A percentile compares a stretch with the other conserved stretches of the same genome.
Evolutionary conservation across 2,888 invertebrate genomes (phyloP).

Genomic region (Thecophora atra): DNA sequence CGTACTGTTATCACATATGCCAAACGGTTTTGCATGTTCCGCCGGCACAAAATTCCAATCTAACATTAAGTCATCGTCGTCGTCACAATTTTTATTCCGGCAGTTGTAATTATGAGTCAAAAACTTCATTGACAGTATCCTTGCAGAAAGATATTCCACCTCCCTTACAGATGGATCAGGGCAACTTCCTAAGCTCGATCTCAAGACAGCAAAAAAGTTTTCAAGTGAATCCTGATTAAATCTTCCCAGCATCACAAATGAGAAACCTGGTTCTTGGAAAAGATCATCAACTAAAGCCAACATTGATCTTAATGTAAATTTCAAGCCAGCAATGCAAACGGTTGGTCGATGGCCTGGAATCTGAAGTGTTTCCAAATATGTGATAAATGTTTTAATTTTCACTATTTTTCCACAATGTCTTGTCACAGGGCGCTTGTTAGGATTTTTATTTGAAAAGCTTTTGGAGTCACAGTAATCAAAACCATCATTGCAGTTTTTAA

Average conservation of each 20-base stretch:
- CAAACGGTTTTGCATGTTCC: background rate
- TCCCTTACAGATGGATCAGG: slow-evolving; percentile 4
- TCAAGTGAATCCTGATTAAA: slow-evolving; percentile 11
- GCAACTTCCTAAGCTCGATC: slow-evolving; percentile 6
- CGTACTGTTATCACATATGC: background rate
- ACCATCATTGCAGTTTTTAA: background rate
- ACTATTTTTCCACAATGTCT: background rate
- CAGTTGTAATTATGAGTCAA: background rate
- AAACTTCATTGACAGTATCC: slow-evolving; percentile 1
- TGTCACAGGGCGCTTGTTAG: background rate
- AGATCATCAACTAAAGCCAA: background rate
- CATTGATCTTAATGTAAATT: too few relatives aligned
- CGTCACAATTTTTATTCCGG: background rate
- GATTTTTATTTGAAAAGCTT: background rate
- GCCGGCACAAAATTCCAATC: background rate
- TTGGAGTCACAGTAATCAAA: background rate
- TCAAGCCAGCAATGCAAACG: background rate
- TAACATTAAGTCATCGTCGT: background rate
- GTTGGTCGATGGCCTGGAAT: background rate
- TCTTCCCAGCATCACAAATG: background rate
- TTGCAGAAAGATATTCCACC: background rate
- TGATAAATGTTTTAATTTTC: background rate
- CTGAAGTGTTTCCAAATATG: background rate
- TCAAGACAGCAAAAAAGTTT: slow-evolving; percentile 7
- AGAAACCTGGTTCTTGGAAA: background rate